Conservation (phyloP, 2,113 vertebrate species). For the Pygoscelis antarcticus region DNA sequence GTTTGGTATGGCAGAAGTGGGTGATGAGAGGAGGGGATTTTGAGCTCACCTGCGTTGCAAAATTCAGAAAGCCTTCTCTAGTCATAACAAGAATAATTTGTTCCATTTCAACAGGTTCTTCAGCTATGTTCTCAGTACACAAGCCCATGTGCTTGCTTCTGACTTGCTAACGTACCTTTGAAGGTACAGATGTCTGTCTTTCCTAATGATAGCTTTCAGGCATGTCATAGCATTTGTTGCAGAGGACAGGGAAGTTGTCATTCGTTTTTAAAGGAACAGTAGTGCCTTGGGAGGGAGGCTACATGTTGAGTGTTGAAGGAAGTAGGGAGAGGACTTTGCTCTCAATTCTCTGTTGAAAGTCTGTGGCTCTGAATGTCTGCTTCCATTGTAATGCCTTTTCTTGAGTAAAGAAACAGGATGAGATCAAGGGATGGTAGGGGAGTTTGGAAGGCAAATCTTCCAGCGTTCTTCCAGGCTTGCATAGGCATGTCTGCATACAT, state of each 20-base stretch:
- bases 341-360: neutral
- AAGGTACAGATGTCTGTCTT: neutral
- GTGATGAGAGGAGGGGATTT: neutral
- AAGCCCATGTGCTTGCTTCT: neutral
- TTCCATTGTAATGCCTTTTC: neutral
- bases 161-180: neutral
- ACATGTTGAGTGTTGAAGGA: neutral
- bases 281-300: neutral
- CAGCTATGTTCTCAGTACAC: neutral
- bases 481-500: neutral
- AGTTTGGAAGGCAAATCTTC: neutral
- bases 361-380: neutral
- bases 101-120: neutral
- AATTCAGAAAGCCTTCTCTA: neutral
- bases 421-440: neutral
- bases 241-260: neutral
- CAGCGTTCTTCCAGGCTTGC: neutral
- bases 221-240: neutral
- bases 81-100: neutral
- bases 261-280: neutral
- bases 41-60: neutral
- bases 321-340: neutral
- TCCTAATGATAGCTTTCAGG: neutral
- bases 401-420: neutral
- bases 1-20: neutral